Evolutionary conservation across 2,113 vertebrate genomes (phyloP).

Genomic region (Aythya baeri): DNA sequence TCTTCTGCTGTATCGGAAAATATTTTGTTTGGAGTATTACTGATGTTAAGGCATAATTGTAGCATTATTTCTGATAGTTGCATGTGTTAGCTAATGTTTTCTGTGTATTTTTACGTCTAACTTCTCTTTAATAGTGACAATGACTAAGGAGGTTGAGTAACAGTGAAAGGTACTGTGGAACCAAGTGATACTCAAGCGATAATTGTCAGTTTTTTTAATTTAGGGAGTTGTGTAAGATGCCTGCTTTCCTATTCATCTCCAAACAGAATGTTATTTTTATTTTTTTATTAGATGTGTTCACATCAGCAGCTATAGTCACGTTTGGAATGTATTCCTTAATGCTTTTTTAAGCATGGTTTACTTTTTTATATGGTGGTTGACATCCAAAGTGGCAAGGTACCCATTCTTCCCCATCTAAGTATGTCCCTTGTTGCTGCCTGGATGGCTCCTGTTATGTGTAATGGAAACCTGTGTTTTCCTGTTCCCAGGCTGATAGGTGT

Average conservation of each 20-base stretch:
- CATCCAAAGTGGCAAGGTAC: background rate
- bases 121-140: background rate
- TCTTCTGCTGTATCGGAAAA: background rate
- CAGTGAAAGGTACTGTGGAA: background rate
- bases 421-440: background rate
- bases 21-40: background rate
- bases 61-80: slow-evolving; percentile 10
- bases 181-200: background rate
- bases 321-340: background rate
- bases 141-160: background rate
- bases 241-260: background rate
- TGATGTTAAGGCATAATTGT: slow-evolving; percentile 9
- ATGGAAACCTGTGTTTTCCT: background rate
- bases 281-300: background rate
- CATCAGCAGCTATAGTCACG: background rate
- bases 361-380: background rate
- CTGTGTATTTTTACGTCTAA: background rate
- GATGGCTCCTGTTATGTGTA: background rate
- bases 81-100: background rate
- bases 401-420: background rate
- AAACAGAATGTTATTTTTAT: background rate
- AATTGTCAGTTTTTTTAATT: background rate
- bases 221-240: background rate
- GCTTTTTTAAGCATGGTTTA: background rate
- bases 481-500: background rate